phyloP scores from a whole-genome alignment of 2,113 vertebrate genomes.

The Pseudolaguvia tuberculata region DNA sequence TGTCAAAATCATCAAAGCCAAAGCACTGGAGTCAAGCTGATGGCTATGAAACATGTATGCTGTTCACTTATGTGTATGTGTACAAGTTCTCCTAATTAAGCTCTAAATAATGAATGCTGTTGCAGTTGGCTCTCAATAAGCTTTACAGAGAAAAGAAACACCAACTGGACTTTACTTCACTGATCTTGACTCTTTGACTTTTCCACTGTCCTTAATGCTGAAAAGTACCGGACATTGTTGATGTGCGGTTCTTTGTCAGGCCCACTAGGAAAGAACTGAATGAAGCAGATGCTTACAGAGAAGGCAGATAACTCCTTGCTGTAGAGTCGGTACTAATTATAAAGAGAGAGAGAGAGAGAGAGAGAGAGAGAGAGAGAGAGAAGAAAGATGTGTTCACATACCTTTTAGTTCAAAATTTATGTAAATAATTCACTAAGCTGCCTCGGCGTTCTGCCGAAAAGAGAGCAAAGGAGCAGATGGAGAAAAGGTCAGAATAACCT shows the following conservation, averaged over 20 bases:
- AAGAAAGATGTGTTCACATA: no score
- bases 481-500: background rate
- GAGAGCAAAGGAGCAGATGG: background rate
- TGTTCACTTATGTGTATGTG: background rate
- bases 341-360: no score
- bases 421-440: no score
- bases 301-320: background rate
- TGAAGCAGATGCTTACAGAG: background rate
- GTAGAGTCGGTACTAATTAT: no score
- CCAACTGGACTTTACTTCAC: background rate
- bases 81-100: conserved; percentile 21
- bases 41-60: conserved; percentile 28
- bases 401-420: no score
- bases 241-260: no score
- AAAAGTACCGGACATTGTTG: background rate
- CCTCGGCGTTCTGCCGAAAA: no score
- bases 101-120: conserved; percentile 24
- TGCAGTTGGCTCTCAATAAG: background rate
- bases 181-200: conserved; percentile 5
- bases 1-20: conserved; percentile 22
- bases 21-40: conserved; percentile 9
- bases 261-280: background rate
- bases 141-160: background rate
- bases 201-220: background rate
- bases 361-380: no score